Evolutionary conservation across 2,888 invertebrate genomes (phyloP).

Genomic region (Caenorhabditis virilis): DNA sequence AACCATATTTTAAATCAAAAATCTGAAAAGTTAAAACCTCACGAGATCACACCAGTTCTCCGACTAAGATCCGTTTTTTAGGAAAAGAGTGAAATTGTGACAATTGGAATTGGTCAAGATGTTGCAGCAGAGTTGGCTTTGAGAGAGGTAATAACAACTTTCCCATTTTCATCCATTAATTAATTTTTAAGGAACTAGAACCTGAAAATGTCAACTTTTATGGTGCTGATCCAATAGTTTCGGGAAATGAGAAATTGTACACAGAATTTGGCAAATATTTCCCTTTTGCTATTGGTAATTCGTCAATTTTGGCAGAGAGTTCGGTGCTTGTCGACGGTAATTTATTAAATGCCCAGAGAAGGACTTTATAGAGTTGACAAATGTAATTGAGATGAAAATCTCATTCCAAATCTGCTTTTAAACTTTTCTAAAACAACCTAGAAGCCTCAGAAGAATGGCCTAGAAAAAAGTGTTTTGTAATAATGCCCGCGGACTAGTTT

Average conservation of each 20-base stretch:
- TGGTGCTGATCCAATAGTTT: neutral
- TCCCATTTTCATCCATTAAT: too few species aligned
- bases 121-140: neutral
- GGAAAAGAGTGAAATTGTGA: constrained; percentile 10
- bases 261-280: neutral
- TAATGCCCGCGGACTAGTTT: too few species aligned
- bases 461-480: too few species aligned
- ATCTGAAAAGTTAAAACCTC: neutral
- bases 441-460: too few species aligned
- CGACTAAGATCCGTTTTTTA: neutral
- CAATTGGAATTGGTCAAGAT: neutral
- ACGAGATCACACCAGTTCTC: neutral
- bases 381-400: too few species aligned
- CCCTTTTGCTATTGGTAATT: neutral
- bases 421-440: too few species aligned
- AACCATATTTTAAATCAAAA: neutral
- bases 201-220: too few species aligned
- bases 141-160: too few species aligned
- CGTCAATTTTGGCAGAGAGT: neutral
- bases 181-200: too few species aligned
- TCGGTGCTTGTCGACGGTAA: neutral
- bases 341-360: too few species aligned
- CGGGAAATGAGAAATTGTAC: neutral
- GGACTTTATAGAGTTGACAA: too few species aligned
- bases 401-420: too few species aligned